Base-by-base conservation (phyloP, 2,888 invertebrate genomes). In the Spisula solida region DNA sequence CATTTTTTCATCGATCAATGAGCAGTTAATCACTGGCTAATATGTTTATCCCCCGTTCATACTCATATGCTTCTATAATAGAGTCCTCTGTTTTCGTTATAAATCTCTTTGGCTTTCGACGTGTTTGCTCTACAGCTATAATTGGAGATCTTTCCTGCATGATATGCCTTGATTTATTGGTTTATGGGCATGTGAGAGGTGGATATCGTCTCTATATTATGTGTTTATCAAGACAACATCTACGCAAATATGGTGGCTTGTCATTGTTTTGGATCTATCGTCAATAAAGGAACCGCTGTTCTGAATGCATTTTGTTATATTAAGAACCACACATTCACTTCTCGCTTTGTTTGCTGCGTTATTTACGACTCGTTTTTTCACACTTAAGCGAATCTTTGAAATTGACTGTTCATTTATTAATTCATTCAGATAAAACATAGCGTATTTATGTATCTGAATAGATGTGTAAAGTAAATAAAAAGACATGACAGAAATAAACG, bases 141-240 rank as follows among this genome's bases (percentile, higher is more conserved):
- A 90, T 92, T 92, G 92, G 86, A 90, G 91, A 91, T 91, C 85
- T 82, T 78, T 80, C 16, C 66, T 25, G 51, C 55, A 66, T 92
- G 92, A 92, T 92, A 92, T 82, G 81, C 79, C 60, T 70, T 92
- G 92, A 92, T 90, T 90, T 92, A 92, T 90, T 84, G 89, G 48
- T 56, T 78, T 70, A 70, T 60, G 75, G 47, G 84, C 87, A 89
- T 85, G 81, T 78, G 85, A 87, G 87, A 88, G 51, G 86, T 80
- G 82, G 87, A 81, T 82, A 60, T 51, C 47, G 81, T 87, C 75
- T 80, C 80, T 88, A 88, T 51, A 90, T 85, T 81, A 85, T 82
- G 60, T 70, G 48, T 70, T 85, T 88, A 85, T 88, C 88, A 56
- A 56, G 79, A 34, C 55, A 78, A 79, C 25, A 78, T 85, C 85